phyloP scores from a whole-genome alignment of 2,113 vertebrate genomes.

The Ovibos moschatus region DNA sequence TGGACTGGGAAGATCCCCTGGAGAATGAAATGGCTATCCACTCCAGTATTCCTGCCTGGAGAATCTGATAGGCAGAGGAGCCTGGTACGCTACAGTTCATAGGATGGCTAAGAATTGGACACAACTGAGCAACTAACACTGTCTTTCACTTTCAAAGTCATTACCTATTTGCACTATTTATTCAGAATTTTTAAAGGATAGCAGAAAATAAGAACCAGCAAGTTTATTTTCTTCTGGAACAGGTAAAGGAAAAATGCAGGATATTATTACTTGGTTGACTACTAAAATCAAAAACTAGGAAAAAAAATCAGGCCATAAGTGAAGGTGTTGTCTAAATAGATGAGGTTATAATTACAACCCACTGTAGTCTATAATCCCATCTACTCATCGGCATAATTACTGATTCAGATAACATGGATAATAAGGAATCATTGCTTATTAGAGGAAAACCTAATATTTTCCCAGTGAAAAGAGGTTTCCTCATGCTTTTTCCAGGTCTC shows the following conservation, averaged over 20 bases:
- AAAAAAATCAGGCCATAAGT: conserved; percentile 13
- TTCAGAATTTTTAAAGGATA: conserved; percentile 28
- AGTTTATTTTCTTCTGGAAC: conserved; percentile 61
- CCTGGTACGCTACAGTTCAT: background rate
- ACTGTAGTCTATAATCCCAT: conserved; percentile 28
- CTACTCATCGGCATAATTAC: conserved; percentile 32
- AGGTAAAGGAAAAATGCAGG: conserved; percentile 54
- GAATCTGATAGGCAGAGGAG: background rate
- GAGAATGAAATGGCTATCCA: background rate
- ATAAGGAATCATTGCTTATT: background rate
- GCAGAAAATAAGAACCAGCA: background rate
- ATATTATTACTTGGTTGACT: conserved; percentile 43
- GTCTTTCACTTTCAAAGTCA: background rate
- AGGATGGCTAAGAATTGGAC: background rate
- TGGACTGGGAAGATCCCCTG: background rate
- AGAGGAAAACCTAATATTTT: background rate
- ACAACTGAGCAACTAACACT: background rate
- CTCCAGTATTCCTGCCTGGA: background rate
- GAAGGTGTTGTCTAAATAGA: conserved; percentile 38
- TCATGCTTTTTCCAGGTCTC: background rate
- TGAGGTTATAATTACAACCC: conserved; percentile 33
- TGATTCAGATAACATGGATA: background rate
- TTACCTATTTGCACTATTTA: conserved; percentile 7
- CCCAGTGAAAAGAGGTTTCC: background rate
- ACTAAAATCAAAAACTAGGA: conserved; percentile 43